Evolutionary conservation across 2,113 vertebrate genomes (phyloP), one percentile per base, ranked within the genome.

Genomic region (Bungarus multicinctus): DNA sequence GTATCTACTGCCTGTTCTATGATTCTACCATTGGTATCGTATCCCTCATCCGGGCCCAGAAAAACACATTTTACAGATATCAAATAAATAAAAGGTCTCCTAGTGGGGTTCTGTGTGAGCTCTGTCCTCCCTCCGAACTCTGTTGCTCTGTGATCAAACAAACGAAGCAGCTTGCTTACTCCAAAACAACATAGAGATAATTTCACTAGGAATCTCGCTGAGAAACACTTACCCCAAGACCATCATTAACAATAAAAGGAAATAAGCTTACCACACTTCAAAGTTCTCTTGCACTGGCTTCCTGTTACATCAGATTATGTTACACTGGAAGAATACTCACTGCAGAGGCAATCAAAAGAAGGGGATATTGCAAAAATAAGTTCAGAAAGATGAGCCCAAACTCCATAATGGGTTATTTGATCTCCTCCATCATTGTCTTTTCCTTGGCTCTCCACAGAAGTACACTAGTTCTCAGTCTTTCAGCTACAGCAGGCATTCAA

Each of bases 141-240:
- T 81, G 0, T 22, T 43, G 7, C 20, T 81, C 34, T 43, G 6
- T 81, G 34, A 81, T 81, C 39, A 60, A 57, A 87, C 53, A 54
- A n/a, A 27, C 1, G 47, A 57, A 34, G 20, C 25, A n/a, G 52
- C 10, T 50, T 7, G n/a, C 43, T 89, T 92, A 34, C 52, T 43
- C 27, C 45, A 57, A 85, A 89, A 47, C 18, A 64, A 11, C 27
- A 23, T 27, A n/a, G 22, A 11, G 4, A 27, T n/a, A 47, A 39
- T 39, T 22, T 89, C 4, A 27, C 5, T 87, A 18, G 69, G n/a
- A 23, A 43, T 64, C 8, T 43, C 20, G 23, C 5, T 2, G 45
- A 89, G 27, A 11, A 47, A 23, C 87, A 90, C 92, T 94, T 85
- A 93, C 87, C 16, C 1, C 27, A 57, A 93, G 90, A 93, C 86